Evolutionary conservation across 2,888 invertebrate species (phyloP), one percentile per base, ranked within the genome.

Genomic region (Cybosia mesomella): DNA sequence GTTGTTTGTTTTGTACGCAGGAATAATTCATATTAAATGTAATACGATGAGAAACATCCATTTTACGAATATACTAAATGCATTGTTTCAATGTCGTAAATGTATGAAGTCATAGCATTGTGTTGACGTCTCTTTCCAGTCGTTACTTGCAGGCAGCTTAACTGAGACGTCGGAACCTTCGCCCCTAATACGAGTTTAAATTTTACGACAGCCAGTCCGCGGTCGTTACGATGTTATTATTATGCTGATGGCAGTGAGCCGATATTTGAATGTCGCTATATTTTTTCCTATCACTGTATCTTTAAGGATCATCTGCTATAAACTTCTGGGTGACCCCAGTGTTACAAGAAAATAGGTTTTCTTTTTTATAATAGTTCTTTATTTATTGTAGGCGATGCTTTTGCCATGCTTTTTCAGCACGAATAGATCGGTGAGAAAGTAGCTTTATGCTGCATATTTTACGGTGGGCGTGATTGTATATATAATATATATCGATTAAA

Each of bases 171-270:
- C 87, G 83, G 82, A 81, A 80, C 77, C 81, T 74, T 71, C 71
- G 69, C 66, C 80, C 83, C 80, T 84, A 84, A 87, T 85, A 87
- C 78, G 79, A 84, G 84, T 84, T 85, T 83, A 85, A 85, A 84
- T 87, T 86, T 80, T 77, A 82, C 76, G 82, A 79, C 66, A 70
- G 68, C 70, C 66, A 81, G 75, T 81, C 76, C 72, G 69, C 72
- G 60, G 68, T 55, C 69, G 70, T 79, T 68, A 72, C 76, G 71
- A 75, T 75, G 74, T 77, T 79, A 81, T 79, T 79, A 71, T 78
- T 79, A 81, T 79, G 66, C 73, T 73, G 82, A 79, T 81, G 67
- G 68, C 49, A 60, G 36, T 58, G 60, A 70, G 28, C 58, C 70
- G 71, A 72, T 76, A 82, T 74, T 66, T 66, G 68, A 66, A 74